These are phyloP conservation scores for Hylaeus volcanicus DNA, from an alignment of 1,140 invertebrate species.

Conservation along the genomic window DNA sequence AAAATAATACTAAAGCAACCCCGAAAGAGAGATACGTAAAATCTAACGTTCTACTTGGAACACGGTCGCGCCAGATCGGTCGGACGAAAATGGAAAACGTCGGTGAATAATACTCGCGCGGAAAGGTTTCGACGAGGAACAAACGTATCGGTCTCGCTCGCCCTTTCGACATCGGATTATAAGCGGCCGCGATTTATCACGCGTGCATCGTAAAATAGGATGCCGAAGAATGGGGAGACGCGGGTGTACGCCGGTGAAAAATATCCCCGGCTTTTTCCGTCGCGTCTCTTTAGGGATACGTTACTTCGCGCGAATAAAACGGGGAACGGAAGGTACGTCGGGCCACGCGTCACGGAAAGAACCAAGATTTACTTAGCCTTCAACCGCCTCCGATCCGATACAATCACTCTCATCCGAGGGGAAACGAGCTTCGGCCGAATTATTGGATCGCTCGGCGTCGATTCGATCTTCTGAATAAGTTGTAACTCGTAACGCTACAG, in stretches of 20 bases:
- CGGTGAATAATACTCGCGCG: slow-evolving; percentile 38
- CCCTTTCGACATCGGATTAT: slow-evolving; percentile 9
- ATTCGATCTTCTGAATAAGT: neutral
- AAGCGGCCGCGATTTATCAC: slow-evolving; percentile 17
- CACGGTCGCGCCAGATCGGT: slow-evolving; percentile 18
- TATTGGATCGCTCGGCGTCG: too few species aligned
- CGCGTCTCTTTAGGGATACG: neutral
- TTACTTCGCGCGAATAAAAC: neutral
- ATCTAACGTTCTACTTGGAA: neutral
- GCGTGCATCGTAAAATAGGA: slow-evolving; percentile 9
- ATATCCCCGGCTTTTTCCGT: neutral
- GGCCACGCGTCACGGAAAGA: slow-evolving; percentile 19
- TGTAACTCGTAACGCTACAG: too few species aligned
- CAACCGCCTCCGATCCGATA: too few species aligned
- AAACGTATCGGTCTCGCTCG: neutral
- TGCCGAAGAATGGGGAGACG: neutral
- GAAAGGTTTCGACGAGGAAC: neutral
- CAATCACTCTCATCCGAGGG: too few species aligned
- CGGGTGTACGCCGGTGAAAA: neutral
- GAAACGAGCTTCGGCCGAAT: too few species aligned
- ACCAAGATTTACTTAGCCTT: neutral
- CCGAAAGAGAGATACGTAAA: too few species aligned
- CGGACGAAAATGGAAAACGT: slow-evolving; percentile 32
- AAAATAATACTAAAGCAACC: too few species aligned
- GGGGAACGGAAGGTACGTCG: neutral